These are phyloP conservation scores for Trogon melanurus DNA, from an alignment of 2,113 vertebrate species.

Conservation along the genomic window DNA sequence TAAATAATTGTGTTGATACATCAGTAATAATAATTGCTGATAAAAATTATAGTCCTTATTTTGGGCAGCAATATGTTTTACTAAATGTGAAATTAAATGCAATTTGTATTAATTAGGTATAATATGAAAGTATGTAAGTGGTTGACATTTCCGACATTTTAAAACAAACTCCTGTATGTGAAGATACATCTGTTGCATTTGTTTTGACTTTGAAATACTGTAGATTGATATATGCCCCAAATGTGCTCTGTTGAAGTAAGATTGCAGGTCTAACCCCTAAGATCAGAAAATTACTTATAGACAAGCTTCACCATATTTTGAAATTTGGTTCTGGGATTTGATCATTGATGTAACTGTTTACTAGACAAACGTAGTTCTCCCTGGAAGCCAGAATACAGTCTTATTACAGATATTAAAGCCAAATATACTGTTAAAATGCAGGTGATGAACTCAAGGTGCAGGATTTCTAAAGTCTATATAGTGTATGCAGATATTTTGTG, in stretches of 20 bases:
- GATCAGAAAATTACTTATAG: constrained; percentile 33
- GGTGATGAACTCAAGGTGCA: neutral
- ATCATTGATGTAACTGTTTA: constrained; percentile 9
- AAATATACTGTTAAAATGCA: neutral
- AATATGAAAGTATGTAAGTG: constrained; percentile 64
- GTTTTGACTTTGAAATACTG: constrained; percentile 40
- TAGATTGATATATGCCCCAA: neutral
- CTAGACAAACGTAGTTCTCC: constrained; percentile 34
- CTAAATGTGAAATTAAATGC: constrained; percentile 71
- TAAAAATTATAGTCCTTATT: constrained; percentile 75
- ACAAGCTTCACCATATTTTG: neutral
- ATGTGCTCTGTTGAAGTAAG: constrained; percentile 7
- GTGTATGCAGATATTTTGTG: constrained; percentile 3
- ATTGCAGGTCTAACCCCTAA: neutral
- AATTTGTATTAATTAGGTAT: constrained; percentile 72
- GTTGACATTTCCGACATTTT: constrained; percentile 72
- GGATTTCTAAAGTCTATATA: constrained; percentile 26
- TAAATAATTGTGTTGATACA: constrained; percentile 76
- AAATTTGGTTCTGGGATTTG: constrained; percentile 33
- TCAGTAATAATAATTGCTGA: constrained; percentile 73
- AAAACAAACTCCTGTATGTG: constrained; percentile 47
- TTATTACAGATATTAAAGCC: neutral
- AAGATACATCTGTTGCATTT: constrained; percentile 55
- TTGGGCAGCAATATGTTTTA: constrained; percentile 73
- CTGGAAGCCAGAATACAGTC: constrained; percentile 9